Base-by-base conservation (phyloP, 2,113 vertebrate genomes). In the Psittacula cyanocephala region DNA sequence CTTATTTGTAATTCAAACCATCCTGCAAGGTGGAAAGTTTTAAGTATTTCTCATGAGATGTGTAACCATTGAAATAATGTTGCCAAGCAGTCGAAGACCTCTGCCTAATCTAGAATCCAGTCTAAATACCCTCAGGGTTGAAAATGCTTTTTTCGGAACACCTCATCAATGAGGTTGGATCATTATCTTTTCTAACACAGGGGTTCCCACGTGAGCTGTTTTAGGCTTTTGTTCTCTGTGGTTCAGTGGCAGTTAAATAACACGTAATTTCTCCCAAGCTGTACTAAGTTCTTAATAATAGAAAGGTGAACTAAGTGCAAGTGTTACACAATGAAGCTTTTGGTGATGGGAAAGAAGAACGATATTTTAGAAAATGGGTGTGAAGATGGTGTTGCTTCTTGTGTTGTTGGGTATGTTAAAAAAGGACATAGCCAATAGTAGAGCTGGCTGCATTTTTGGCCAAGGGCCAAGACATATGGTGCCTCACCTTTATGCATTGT, bases 1-100 rank as follows among this genome's bases (percentile, higher is more conserved):
- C 43, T 75, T 65, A 14, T 39, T 86, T 91, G 50, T 94, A 93
- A 88, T 95, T 96, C 72, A 83, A 92, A 89, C 87, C 37, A 62
- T 89, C 50, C 89, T 75, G 72, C 71, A 86, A 71, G 77, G 63
- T 2, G 3, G 53, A n/a, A 82, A 57, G 43, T 35, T 57, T 75
- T 37, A 68, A 68, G 28, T 68, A 46, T 86, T 93, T 93, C 62
- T 78, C 39, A 10, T 69, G 65, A 86, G 70, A 33, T 86, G 22
- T 29, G 74, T 86, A 91, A 47, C 43, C 37, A 20, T 20, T 70
- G 35, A 91, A 86, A 83, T 81, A 47, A 60, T 75, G 81, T 91
- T 93, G 46, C 55, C 76, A 88, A 68, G 68, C 68, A 81, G 71
- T 71, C 68, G 71, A 81, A 85, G 92, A 90, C 50, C 88, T 81